These are phyloP conservation scores for Gymnarchus niloticus DNA, from an alignment of 2,113 vertebrate species.

Conservation along the genomic window DNA sequence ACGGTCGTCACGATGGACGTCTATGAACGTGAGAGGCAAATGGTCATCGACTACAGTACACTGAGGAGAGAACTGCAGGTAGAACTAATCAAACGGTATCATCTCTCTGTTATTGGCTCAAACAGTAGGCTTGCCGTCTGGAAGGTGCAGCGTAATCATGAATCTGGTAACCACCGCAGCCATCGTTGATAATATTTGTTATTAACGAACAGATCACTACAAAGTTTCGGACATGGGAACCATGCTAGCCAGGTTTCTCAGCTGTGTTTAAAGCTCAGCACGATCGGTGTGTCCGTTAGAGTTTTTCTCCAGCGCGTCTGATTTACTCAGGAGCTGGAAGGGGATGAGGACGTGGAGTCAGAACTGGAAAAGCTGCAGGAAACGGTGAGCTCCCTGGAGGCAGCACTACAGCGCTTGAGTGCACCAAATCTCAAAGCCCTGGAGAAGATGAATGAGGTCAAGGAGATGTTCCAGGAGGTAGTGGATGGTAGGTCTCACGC, in stretches of 20 bases:
- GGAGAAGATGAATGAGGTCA: slow-evolving; percentile 71
- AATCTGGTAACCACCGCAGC: too few relatives aligned
- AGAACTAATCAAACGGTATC: not conserved
- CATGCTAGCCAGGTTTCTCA: not conserved
- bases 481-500: slow-evolving; percentile 65
- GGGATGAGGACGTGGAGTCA: slow-evolving; percentile 62
- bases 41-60: slow-evolving; percentile 76
- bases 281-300: not conserved
- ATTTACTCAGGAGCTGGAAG: slow-evolving; percentile 54
- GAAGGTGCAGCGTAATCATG: too few relatives aligned
- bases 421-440: slow-evolving; percentile 80
- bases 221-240: not conserved
- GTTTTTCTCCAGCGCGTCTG: not conserved
- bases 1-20: slow-evolving; percentile 52
- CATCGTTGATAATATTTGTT: not conserved
- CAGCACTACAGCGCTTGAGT: slow-evolving; percentile 60
- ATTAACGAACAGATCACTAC: not conserved
- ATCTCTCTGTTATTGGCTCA: too few relatives aligned
- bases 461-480: slow-evolving; percentile 71
- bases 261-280: not conserved
- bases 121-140: too few relatives aligned
- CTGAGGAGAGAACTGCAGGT: slow-evolving; percentile 67
- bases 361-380: slow-evolving; percentile 57
- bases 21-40: slow-evolving; percentile 73
- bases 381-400: slow-evolving; percentile 59